Evolutionary conservation across 2,113 vertebrate genomes (phyloP), one percentile per base, ranked within the genome.

Genomic region (Lontra canadensis): DNA sequence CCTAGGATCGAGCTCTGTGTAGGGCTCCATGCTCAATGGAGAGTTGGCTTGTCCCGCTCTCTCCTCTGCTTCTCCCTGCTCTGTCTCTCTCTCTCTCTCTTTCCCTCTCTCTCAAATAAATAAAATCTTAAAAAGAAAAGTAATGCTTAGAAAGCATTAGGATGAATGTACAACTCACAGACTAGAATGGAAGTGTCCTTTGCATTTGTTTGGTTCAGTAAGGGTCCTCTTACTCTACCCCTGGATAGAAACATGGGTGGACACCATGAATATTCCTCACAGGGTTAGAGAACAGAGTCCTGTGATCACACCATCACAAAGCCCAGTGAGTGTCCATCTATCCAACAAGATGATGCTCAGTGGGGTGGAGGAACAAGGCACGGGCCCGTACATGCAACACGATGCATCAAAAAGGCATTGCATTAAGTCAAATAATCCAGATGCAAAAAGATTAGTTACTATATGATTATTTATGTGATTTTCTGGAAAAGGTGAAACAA

Each of bases 331-430:
- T 23, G 25, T 7, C 31, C 2, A 13, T 36, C 9, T 26, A 10
- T 52, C 26, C 23, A 42, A 52, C 1, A 17, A 31, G 15, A 59
- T 10, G 6, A 0, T 13, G 20, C 31, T 92, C 44, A 17, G 20
- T 73, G 31, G 67, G 3, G 74, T 14, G 20, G 34, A 89, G 23
- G 25, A 79, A n/a, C 7, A 49, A 23, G 57, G 12, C 31, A 21
- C 0, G 2, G 20, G 29, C 6, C 59, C 4, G 6, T 13, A 18
- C 4, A 0, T 82, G 23, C 10, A 78, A 67, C 39, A 74, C 1
- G 0, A 71, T 12, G 13, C 4, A 59, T 36, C 20, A 31, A 23
- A 67, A 81, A 87, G 15, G 15, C 29, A 7, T 11, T 34, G 15
- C 2, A 21, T 34, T 10, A 39, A 73, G 20, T 47, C 14, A 36